Base-by-base conservation (phyloP, 1,140 invertebrate species). In the Limonius californicus region DNA sequence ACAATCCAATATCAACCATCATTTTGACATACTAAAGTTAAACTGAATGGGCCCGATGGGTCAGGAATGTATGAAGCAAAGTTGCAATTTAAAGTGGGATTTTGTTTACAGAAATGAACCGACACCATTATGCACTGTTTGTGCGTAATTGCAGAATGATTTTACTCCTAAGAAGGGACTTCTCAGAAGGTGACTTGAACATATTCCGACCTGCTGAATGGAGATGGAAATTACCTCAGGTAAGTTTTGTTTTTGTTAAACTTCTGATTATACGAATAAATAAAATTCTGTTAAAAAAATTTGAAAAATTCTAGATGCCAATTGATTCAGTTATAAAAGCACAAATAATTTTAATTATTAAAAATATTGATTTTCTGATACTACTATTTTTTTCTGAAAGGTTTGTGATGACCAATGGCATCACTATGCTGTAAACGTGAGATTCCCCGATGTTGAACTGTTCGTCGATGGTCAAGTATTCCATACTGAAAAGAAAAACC, bases 351-450 rank as follows among this genome's bases (percentile, higher is more conserved):
- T n/a, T n/a, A n/a, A n/a, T n/a, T n/a, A n/a, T n/a, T n/a, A n/a
- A n/a, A n/a, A n/a, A n/a, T n/a, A n/a, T n/a, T n/a, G n/a, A 8
- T n/a, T 35, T 47, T 60, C 27, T n/a, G n/a, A n/a, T n/a, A n/a
- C n/a, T n/a, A n/a, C n/a, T n/a, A n/a, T 32, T 1, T 65, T 69
- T 9, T 78, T n/a, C n/a, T n/a, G n/a, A n/a, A n/a, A 92, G 84
- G 91, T 97, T 4, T 98, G 97, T 81, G 97, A 99, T 78, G 91
- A 96, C 77, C 89, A 95, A 74, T 99, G 97, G 97, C 97, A 99
- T 84, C 95, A 98, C 77, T 99, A 96, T 80, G 91, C 95, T 0
- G 82, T 99, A 16, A 94, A 92, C 72, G 90, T 98, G 2, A 84
- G 90, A 61, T 94, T 95, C 82, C 90, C 94, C 0, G 90, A 92